phyloP scores from a whole-genome alignment of 2,113 vertebrate genomes.

The Leptobrachium ailaonicum region DNA sequence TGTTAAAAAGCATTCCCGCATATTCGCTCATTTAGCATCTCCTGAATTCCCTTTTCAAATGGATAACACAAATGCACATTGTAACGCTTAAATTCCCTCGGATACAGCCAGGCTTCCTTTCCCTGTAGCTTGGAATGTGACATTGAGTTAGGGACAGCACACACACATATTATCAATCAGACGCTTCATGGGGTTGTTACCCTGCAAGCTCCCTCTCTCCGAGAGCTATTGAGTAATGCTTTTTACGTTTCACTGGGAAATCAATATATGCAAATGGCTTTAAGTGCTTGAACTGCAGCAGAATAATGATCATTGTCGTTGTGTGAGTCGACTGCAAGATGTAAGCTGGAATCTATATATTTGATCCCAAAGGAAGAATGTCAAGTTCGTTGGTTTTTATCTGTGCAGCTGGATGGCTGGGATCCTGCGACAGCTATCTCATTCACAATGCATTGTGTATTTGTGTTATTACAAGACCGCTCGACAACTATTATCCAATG shows the following conservation, averaged over 20 bases:
- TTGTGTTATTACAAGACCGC: too few species aligned
- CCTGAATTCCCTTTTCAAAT: too few species aligned
- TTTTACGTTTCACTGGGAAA: conserved; percentile 27
- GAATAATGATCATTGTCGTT: conserved; percentile 37
- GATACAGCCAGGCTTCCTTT: not conserved
- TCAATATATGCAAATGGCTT: conserved; percentile 34
- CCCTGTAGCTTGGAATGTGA: not conserved
- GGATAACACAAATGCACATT: too few species aligned
- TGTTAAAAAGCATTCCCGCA: too few species aligned
- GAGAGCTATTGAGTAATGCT: conserved; percentile 14
- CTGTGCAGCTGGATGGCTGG: not conserved
- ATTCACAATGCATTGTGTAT: too few species aligned
- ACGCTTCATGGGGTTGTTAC: conserved; percentile 8
- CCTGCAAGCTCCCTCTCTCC: not conserved
- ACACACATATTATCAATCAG: conserved; percentile 20
- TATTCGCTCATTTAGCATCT: too few species aligned
- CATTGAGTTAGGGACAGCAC: not conserved
- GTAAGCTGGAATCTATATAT: conserved; percentile 8
- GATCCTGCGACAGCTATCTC: not conserved
- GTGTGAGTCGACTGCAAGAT: conserved; percentile 1
- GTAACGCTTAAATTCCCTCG: too few species aligned
- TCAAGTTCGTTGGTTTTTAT: not conserved
- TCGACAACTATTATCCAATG: too few species aligned
- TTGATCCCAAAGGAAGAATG: not conserved
- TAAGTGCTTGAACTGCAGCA: conserved; percentile 23